phyloP scores from a whole-genome alignment of 2,113 vertebrate genomes.

The Actenoides hombroni region DNA sequence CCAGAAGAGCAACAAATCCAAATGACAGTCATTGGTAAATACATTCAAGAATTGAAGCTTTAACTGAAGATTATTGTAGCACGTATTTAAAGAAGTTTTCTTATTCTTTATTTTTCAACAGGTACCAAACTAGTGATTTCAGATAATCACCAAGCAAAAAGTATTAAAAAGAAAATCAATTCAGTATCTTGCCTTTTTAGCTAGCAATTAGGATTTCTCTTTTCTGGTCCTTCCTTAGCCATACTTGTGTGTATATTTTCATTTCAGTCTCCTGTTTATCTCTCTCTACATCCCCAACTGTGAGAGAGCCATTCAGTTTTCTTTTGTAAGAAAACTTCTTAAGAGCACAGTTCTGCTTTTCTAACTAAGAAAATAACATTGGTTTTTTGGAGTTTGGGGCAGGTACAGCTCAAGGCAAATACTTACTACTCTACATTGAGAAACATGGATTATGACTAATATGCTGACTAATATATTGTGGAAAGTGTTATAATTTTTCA shows the following conservation, averaged over 20 bases:
- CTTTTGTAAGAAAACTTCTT: neutral
- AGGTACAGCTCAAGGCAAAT: neutral
- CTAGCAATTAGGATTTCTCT: neutral
- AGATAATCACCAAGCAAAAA: neutral
- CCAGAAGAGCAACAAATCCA: neutral
- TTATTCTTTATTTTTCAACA: neutral
- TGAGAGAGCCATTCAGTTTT: neutral
- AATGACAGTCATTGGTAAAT: neutral
- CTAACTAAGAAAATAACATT: neutral
- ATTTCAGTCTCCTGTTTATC: neutral
- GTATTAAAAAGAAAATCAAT: neutral
- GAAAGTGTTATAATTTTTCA: neutral
- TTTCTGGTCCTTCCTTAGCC: neutral
- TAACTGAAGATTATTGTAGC: neutral
- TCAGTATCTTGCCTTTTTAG: neutral
- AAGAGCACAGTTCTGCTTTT: neutral
- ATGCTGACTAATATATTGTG: neutral
- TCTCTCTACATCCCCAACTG: neutral
- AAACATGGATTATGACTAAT: neutral
- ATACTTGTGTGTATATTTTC: neutral
- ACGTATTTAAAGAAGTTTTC: neutral
- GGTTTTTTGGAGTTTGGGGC: neutral
- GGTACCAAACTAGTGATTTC: neutral
- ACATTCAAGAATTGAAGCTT: neutral
- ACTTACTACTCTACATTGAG: neutral